phyloP scores from a whole-genome alignment of 2,113 vertebrate genomes.

The Cairina moschata region DNA sequence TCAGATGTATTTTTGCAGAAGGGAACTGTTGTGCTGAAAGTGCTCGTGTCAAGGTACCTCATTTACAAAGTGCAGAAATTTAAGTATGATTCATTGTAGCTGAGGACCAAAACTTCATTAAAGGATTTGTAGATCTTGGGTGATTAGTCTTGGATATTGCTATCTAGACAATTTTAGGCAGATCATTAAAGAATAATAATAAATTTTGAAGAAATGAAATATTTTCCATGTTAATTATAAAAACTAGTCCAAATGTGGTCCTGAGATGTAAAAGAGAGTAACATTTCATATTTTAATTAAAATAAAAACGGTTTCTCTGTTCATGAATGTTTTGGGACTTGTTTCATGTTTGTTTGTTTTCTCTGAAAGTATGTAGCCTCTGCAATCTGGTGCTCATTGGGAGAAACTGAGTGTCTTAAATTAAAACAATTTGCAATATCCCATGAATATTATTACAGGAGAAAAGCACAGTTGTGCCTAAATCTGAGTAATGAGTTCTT shows the following conservation, averaged over 20 bases:
- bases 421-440: neutral
- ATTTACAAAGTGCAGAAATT: neutral
- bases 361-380: neutral
- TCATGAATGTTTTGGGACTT: neutral
- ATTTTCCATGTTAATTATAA: neutral
- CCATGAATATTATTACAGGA: neutral
- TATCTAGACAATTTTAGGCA: neutral
- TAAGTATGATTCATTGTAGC: neutral
- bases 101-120: neutral
- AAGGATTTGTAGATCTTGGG: neutral
- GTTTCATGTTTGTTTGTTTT: neutral
- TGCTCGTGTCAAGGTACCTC: accelerated
- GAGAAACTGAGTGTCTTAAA: neutral
- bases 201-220: neutral
- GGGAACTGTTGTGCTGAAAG: neutral
- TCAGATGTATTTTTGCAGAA: neutral
- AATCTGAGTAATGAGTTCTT: neutral
- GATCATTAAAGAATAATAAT: neutral
- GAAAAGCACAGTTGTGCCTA: neutral
- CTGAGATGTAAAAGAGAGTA: neutral
- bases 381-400: neutral
- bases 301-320: neutral
- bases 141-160: neutral
- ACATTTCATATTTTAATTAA: neutral
- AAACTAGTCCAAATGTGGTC: neutral